Conservation (phyloP, 2,797 vertebrate genomes). For the Ctenopoma multispine region DNA sequence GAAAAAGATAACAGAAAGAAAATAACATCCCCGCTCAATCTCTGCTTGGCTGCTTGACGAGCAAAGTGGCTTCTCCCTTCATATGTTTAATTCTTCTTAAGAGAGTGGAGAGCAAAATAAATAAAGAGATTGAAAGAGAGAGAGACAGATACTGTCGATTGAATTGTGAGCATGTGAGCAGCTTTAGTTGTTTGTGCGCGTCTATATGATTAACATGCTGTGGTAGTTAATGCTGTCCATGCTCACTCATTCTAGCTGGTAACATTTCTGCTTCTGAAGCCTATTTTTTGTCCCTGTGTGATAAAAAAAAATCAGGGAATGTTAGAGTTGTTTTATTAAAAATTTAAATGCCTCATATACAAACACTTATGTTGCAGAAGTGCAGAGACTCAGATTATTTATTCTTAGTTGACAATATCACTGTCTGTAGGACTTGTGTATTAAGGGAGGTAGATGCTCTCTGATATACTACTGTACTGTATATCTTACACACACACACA, state of each 20-base stretch:
- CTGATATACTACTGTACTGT: not conserved
- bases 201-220: conserved; percentile 40
- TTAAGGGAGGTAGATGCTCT: conserved; percentile 24
- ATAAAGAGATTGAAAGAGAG: conserved; percentile 25
- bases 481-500: not conserved
- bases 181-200: conserved; percentile 36
- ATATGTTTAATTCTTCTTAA: conserved; percentile 53
- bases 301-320: not conserved
- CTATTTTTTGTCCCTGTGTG: conserved; percentile 14
- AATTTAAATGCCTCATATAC: conserved; percentile 1
- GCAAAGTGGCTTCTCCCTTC: conserved; percentile 52
- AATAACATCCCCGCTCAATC: conserved; percentile 63
- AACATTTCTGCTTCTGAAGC: conserved; percentile 24
- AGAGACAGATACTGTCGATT: conserved; percentile 25
- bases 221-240: conserved; percentile 5
- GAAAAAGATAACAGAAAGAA: conserved; percentile 67
- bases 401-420: conserved; percentile 11
- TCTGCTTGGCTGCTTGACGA: conserved; percentile 55
- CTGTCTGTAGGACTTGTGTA: conserved; percentile 7
- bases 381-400: conserved; percentile 15
- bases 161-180: conserved; percentile 57
- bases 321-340: not conserved
- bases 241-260: conserved; percentile 20
- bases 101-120: conserved; percentile 17
- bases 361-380: conserved; percentile 18